A percentile compares a stretch with the other conserved stretches of the same genome.
Conservation (phyloP, 1,140 invertebrate species). For the Heliothis virescens region DNA sequence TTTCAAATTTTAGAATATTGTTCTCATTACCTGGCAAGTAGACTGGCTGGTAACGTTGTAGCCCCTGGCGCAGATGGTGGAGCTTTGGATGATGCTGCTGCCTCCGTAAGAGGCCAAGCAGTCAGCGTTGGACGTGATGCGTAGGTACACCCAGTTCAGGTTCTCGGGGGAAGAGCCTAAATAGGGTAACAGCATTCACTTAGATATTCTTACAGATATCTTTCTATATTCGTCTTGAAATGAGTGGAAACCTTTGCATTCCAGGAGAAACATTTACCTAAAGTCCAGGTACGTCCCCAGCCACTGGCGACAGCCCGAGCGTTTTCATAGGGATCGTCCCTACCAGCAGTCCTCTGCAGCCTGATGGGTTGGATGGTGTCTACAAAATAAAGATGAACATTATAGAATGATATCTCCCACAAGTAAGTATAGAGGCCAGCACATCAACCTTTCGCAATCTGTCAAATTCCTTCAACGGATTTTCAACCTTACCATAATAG, state of each 20-base stretch:
- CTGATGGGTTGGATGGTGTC: conserved; percentile 70
- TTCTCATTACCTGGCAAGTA: conserved; percentile 67
- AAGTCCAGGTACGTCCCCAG: conserved; percentile 76
- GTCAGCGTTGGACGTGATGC: conserved; percentile 59
- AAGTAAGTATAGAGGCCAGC: too few species aligned
- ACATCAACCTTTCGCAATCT: too few species aligned
- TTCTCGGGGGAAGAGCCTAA: conserved; percentile 68
- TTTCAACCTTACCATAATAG: too few species aligned
- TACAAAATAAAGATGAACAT: conserved; percentile 48
- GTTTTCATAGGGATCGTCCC: conserved; percentile 63
- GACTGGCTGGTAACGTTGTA: conserved; percentile 80
- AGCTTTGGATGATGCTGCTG: conserved; percentile 65
- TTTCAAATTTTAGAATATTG: too few species aligned
- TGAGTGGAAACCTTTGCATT: too few species aligned
- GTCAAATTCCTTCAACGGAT: too few species aligned
- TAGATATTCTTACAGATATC: too few species aligned
- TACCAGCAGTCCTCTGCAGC: conserved; percentile 62
- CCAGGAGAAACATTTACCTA: conserved; percentile 54
- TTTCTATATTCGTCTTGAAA: too few species aligned
- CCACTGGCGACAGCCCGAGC: conserved; percentile 65
- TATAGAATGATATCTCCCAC: background rate
- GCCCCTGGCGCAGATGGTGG: conserved; percentile 71
- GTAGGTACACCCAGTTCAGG: conserved; percentile 77
- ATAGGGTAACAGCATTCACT: background rate
- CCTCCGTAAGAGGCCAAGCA: conserved; percentile 57